Base-by-base conservation (phyloP, 1,140 invertebrate species). In the Meloidogyne chitwoodi region DNA sequence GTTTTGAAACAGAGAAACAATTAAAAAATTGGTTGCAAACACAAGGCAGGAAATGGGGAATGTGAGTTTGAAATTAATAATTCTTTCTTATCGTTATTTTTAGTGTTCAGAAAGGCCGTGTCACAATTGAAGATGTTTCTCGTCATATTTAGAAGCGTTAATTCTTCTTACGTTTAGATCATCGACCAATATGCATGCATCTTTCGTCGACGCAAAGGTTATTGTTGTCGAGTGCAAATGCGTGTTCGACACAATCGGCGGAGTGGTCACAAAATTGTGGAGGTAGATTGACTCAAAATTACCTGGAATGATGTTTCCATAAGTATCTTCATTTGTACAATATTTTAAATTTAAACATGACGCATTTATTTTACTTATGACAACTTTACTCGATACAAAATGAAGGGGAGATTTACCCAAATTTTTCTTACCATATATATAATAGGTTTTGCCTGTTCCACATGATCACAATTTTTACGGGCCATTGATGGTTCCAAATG, bases 381-480 rank as follows among this genome's bases (percentile, higher is more conserved):
- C n/a, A n/a, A n/a, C n/a, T n/a, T n/a, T n/a, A n/a, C n/a, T n/a
- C n/a, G n/a, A n/a, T n/a, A n/a, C n/a, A n/a, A n/a, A n/a, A n/a
- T n/a, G n/a, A n/a, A n/a, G n/a, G n/a, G n/a, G n/a, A n/a, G n/a
- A n/a, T n/a, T n/a, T n/a, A n/a, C n/a, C n/a, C n/a, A n/a, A n/a
- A n/a, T n/a, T n/a, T n/a, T n/a, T n/a, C n/a, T n/a, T n/a, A n/a
- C n/a, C n/a, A n/a, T n/a, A n/a, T n/a, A n/a, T n/a, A n/a, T n/a
- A n/a, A n/a, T 62, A 72, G 69, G 44, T 72, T 24, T 61, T 72
- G 38, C 29, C 56, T 44, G 19, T 61, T 29, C 48, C 56, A 10
- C 69, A 72, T 62, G 69, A 72, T 48, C 69, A 72, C 44, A 72
- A 48, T 19, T 72, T 72, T 62, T 61, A 72, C n/a, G 38, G 67